A percentile compares a stretch with the other conserved stretches of the same genome.
These are phyloP conservation scores for Dasyornis broadbenti DNA, from an alignment of 2,113 vertebrate genomes.

Conservation along the genomic window DNA sequence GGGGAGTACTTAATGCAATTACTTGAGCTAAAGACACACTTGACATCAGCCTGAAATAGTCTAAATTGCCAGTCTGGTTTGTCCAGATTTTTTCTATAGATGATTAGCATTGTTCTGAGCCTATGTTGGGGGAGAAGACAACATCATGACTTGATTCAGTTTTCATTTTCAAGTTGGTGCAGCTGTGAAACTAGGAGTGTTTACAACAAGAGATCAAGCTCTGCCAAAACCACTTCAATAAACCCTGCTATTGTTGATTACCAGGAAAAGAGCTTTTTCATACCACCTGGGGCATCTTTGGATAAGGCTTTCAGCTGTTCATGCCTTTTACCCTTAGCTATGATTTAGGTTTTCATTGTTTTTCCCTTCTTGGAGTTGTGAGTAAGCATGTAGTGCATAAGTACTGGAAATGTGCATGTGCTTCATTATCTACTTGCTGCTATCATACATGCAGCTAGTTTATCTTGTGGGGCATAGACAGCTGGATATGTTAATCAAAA, in stretches of 20 bases:
- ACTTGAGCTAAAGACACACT: not conserved
- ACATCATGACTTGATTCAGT: not conserved
- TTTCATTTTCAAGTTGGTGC: not conserved
- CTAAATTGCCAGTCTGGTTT: not conserved
- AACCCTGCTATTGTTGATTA: not conserved
- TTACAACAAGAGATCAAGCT: not conserved
- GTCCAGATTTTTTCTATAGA: not conserved
- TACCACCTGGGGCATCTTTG: not conserved
- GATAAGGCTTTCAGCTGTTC: not conserved
- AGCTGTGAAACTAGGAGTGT: not conserved
- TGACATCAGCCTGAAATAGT: not conserved
- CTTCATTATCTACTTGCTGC: not conserved
- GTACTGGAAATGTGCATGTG: accelerated
- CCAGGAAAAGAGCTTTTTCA: not conserved
- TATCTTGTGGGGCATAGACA: not conserved
- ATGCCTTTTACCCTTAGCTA: not conserved
- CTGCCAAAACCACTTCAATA: not conserved
- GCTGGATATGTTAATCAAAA: not conserved
- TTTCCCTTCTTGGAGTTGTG: not conserved
- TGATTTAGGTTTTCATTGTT: not conserved
- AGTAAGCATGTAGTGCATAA: accelerated
- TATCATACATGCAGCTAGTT: accelerated
- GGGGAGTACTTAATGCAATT: not conserved
- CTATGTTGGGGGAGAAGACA: not conserved
- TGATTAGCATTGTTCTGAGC: not conserved